Evolutionary conservation across 2,797 vertebrate species (phyloP), one percentile per base, ranked within the genome.

Genomic region (Geotrypetes seraphini): DNA sequence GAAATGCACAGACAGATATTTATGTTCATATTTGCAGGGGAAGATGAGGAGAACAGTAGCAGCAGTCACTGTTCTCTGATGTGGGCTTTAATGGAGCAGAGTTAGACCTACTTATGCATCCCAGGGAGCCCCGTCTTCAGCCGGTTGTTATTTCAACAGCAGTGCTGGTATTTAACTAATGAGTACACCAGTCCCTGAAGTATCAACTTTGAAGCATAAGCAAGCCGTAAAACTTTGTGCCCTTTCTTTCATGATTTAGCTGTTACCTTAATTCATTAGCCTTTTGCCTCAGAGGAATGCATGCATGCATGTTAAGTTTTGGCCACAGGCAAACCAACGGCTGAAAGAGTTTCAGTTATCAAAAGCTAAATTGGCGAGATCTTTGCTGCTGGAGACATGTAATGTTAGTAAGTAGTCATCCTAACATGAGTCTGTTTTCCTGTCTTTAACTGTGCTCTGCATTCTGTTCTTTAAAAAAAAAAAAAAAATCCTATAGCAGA

Each of bases 191-290:
- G 27, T 33, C 41, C 54, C 59, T 12, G 3, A 43, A 61, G 45
- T 22, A 33, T 56, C 61, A 38, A 28, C 21, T 68, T 43, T 34
- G 49, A 32, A 42, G 42, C n/a, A 35, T 19, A 22, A 32, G 10
- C 21, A 22, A 42, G 52, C 45, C 46, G 36, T 3, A 2, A 50
- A 66, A 53, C 45, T 57, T 49, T 36, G 10, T 8, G 25, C 57
- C 53, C 51, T 60, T 52, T 54, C 36, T 39, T 47, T 56, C 20
- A 10, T 31, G 10, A 40, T 44, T 37, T 36, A 10, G 30, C 50
- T 54, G 45, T 47, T 55, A 33, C 64, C 56, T 64, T 62, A 28
- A 67, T 41, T 72, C 59, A 37, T 64, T 62, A 54, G 53, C 56
- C 29, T 43, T 32, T 18, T 59, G 50, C 61, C 60, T 76, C 40